Conservation (phyloP, 1,140 invertebrate species). For the Drosophila carrolli region DNA sequence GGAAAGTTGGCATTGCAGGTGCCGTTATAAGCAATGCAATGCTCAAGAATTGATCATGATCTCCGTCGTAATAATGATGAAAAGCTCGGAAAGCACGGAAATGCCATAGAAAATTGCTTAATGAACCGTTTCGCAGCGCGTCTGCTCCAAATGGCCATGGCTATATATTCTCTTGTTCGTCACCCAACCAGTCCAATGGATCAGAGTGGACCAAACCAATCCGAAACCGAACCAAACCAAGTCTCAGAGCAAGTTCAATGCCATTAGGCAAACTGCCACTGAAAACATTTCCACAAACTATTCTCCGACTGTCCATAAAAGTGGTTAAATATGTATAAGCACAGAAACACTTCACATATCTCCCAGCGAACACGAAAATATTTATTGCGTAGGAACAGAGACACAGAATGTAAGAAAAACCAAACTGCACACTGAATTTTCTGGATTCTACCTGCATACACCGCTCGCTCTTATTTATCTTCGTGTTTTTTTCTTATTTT, state of each 20-base stretch:
- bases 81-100: constrained; percentile 58
- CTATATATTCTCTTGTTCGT: constrained; percentile 25
- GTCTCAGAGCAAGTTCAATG: constrained; percentile 64
- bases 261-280: constrained; percentile 44
- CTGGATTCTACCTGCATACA: constrained; percentile 22
- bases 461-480: constrained; percentile 21
- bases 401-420: constrained; percentile 1
- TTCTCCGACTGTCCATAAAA: constrained; percentile 29
- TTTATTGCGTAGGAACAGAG: constrained; percentile 66
- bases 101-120: constrained; percentile 77
- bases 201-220: constrained; percentile 38
- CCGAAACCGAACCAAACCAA: constrained; percentile 8
- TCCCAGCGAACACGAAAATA: constrained; percentile 41
- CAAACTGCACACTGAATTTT: constrained; percentile 48
- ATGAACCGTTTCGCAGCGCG: constrained; percentile 70
- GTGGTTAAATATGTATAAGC: constrained; percentile 56
- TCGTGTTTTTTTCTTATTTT: constrained; percentile 14
- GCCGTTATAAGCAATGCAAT: constrained; percentile 66
- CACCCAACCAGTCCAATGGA: constrained; percentile 52
- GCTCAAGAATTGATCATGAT: constrained; percentile 43
- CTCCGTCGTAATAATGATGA: constrained; percentile 45
- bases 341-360: constrained; percentile 27
- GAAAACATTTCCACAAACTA: constrained; percentile 12
- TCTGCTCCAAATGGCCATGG: constrained; percentile 69
- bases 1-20: constrained; percentile 63